phyloP scores from a whole-genome alignment of 2,113 vertebrate species.

The Nematolebias whitei region DNA sequence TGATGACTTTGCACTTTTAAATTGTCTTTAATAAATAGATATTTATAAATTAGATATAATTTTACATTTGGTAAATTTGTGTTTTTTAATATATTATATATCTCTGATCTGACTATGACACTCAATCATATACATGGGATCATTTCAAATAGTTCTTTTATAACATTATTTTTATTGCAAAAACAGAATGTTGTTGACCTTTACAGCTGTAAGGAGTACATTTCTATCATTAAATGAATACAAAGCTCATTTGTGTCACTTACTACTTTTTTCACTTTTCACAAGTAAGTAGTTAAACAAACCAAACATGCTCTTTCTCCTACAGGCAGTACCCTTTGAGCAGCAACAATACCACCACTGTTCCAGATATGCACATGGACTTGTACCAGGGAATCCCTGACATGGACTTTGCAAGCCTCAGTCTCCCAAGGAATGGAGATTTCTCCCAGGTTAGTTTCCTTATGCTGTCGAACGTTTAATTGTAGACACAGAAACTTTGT shows the following conservation, averaged over 20 bases:
- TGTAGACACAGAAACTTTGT: not conserved
- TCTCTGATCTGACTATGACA: too few relatives aligned
- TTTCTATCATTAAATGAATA: not conserved
- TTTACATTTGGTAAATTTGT: too few relatives aligned
- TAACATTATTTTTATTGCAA: not conserved
- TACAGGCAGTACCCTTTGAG: conserved; percentile 79
- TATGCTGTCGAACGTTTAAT: not conserved
- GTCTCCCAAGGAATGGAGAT: conserved; percentile 70
- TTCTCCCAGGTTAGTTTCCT: conserved; percentile 75
- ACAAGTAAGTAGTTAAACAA: not conserved
- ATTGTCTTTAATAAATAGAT: not conserved
- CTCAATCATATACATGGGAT: too few relatives aligned
- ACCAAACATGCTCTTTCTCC: conserved; percentile 12
- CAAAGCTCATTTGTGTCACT: not conserved
- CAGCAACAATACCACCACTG: conserved; percentile 66
- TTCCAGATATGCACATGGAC: conserved; percentile 76
- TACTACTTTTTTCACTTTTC: too few relatives aligned
- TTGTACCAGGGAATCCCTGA: conserved; percentile 69
- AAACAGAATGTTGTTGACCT: not conserved
- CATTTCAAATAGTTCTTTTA: not conserved
- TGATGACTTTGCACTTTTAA: not conserved
- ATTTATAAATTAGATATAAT: too few relatives aligned
- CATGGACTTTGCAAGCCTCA: conserved; percentile 66
- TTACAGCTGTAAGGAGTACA: not conserved
- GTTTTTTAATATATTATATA: too few relatives aligned